Conservation (phyloP, 2,888 invertebrate species). For the Trilocha varians region DNA sequence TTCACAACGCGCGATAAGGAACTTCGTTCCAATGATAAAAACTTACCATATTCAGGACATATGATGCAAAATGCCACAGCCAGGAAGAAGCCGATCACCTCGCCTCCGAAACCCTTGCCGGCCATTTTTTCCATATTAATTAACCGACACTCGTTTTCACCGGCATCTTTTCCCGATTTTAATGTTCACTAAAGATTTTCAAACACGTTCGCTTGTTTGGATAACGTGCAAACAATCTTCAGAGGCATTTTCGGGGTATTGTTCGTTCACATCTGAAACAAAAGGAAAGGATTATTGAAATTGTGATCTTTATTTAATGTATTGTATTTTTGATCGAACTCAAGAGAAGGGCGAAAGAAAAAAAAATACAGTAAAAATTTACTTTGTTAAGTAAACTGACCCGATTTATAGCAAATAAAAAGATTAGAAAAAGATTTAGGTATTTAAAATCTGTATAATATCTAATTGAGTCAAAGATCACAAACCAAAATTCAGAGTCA, state of each 20-base stretch:
- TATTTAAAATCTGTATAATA: too few species aligned
- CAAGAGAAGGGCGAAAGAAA: too few species aligned
- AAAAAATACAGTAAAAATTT: too few species aligned
- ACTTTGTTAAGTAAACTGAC: too few species aligned
- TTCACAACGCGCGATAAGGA: too few species aligned
- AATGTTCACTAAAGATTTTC: conserved; percentile 42
- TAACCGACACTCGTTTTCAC: conserved; percentile 61
- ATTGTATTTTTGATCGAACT: not conserved
- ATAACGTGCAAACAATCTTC: conserved; percentile 3
- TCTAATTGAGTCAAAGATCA: too few species aligned
- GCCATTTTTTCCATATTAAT: conserved; percentile 60
- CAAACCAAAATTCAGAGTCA: too few species aligned
- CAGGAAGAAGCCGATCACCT: conserved; percentile 62
- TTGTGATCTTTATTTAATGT: not conserved
- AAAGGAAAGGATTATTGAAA: conserved; percentile 6
- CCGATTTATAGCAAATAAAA: too few species aligned
- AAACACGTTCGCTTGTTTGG: conserved; percentile 40
- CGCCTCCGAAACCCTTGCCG: conserved; percentile 53
- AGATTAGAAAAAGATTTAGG: too few species aligned
- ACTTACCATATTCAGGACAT: conserved; percentile 66
- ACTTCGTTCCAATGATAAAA: too few species aligned
- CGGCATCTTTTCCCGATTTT: conserved; percentile 54
- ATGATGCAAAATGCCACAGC: conserved; percentile 62
- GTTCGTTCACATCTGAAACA: conserved; percentile 46
- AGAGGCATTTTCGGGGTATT: not conserved